Percentiles rank a stretch among this genome's conserved stretches.
Conservation (phyloP, 2,113 vertebrate genomes). For the Cardinalis cardinalis region DNA sequence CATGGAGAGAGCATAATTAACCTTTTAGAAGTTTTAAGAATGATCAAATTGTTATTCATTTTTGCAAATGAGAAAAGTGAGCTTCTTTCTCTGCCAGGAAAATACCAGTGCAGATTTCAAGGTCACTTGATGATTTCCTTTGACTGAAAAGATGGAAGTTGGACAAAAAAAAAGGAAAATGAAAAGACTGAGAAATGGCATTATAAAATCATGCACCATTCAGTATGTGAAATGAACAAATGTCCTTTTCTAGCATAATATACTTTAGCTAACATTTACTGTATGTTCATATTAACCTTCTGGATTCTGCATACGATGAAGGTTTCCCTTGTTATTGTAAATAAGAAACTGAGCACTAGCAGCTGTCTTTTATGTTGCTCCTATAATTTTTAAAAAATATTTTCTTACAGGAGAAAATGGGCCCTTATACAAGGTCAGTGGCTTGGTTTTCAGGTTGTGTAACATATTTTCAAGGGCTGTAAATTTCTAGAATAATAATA, state of each 20-base stretch:
- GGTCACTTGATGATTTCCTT: constrained; percentile 71
- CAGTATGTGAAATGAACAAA: constrained; percentile 38
- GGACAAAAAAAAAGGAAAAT: background rate
- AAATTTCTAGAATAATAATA: background rate
- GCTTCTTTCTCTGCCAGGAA: constrained; percentile 65
- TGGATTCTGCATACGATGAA: background rate
- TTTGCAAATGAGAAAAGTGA: constrained; percentile 76
- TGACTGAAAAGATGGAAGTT: constrained; percentile 22
- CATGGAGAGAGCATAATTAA: constrained; percentile 78
- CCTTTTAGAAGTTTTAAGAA: constrained; percentile 79
- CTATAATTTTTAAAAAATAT: background rate
- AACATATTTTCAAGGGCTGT: background rate
- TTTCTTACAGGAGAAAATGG: background rate
- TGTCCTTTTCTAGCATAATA: constrained; percentile 32
- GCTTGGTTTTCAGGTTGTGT: background rate
- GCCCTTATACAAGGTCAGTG: background rate
- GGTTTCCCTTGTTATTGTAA: background rate
- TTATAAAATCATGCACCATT: constrained; percentile 31
- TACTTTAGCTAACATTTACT: constrained; percentile 2
- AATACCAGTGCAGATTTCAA: constrained; percentile 75
- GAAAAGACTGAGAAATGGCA: constrained; percentile 25
- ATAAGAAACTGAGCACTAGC: background rate
- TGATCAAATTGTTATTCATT: constrained; percentile 83
- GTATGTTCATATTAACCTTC: background rate
- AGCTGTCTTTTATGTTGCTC: background rate